phyloP scores from a whole-genome alignment of 2,888 invertebrate genomes.

The Hypercompe scribonia region DNA sequence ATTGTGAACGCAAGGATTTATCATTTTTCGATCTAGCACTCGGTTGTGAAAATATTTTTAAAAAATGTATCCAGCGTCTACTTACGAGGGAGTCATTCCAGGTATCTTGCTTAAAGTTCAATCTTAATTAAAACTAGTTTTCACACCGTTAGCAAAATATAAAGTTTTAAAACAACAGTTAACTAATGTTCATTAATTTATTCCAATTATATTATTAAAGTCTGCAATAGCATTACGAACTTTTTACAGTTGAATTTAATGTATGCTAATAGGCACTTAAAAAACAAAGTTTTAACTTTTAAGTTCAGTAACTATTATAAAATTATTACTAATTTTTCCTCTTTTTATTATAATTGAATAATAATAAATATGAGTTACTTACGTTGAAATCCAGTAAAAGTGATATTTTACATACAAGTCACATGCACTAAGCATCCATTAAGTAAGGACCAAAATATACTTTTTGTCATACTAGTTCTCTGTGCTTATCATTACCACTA shows the following conservation, averaged over 20 bases:
- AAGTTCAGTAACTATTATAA: background rate
- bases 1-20: conserved; percentile 56
- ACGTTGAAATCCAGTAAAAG: background rate
- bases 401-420: background rate
- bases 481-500: background rate
- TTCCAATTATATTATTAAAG: background rate
- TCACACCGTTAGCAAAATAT: too few relatives aligned
- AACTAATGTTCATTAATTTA: conserved; percentile 2
- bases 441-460: too few relatives aligned
- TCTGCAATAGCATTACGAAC: conserved; percentile 2
- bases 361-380: background rate
- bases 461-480: background rate
- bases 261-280: background rate
- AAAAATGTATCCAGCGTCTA: conserved; percentile 81
- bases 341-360: background rate
- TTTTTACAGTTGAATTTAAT: conserved; percentile 1
- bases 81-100: conserved; percentile 75
- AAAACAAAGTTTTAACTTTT: conserved; percentile 6
- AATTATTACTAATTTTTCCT: background rate
- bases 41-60: conserved; percentile 52
- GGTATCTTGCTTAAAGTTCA: conserved; percentile 58
- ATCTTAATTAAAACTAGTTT: conserved; percentile 4
- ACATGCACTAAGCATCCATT: too few relatives aligned
- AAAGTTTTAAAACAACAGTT: background rate
- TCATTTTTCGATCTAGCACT: conserved; percentile 47